Evolutionary conservation across 2,888 invertebrate genomes (phyloP), one percentile per base, ranked within the genome.

Genomic region (Acleris emargana): DNA sequence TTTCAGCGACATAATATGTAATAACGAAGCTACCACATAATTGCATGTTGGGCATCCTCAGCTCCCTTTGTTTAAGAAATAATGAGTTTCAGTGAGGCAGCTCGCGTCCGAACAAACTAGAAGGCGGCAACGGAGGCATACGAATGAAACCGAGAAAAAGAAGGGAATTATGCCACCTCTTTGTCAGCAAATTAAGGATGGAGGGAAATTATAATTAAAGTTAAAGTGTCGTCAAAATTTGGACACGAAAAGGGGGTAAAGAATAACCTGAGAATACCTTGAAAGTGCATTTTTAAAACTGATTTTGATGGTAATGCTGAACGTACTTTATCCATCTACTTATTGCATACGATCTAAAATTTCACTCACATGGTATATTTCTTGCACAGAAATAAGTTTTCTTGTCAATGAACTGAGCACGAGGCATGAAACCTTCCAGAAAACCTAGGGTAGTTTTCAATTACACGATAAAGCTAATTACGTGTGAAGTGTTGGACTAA

Each of bases 401-500:
- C 67, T 77, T 72, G 71, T 73, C 72, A 71, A 74, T 58, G 18
- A 16, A n/a, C 50, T 20, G 42, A 28, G 69, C 71, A 73, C 74
- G 76, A 78, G 76, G 75, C 43, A 67, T 67, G 64, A 62, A 61
- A 51, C 68, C 68, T 64, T 62, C 51, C 49, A 20, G 25, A 1
- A 7, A 45, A 45, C 17, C 52, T 57, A 69, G 72, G 74, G 75
- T 71, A 77, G 77, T 79, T 82, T 82, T 76, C 78, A 83, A 80
- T 77, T 75, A 76, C 71, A 73, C 71, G 73, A 79, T 81, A 80
- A 80, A 80, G 74, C 77, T 83, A 83, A 83, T 84, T 82, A 81
- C 75, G 80, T 80, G 79, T 79, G 78, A 83, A 84, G 79, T 79
- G 79, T 76, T 72, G 66, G 72, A 75, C 80, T 83, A 83, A 84